A percentile compares a stretch with the other conserved stretches of the same genome.
Conservation (phyloP, 2,797 vertebrate genomes). For the Ambastaia sidthimunki region DNA sequence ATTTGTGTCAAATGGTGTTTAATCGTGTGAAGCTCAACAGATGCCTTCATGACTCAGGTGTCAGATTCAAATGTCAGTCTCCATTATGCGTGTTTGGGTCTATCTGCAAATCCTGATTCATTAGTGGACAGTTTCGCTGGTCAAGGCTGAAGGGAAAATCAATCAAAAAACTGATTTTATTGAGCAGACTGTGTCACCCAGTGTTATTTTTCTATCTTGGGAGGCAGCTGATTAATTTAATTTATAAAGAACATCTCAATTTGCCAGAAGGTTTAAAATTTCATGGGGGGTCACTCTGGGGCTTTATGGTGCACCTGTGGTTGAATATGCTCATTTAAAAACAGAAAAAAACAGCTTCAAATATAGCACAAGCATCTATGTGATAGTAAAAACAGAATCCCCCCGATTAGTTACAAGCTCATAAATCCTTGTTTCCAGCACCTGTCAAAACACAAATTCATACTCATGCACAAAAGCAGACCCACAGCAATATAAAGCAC, state of each 20-base stretch:
- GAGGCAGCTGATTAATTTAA: slow-evolving; percentile 70
- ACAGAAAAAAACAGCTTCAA: slow-evolving; percentile 51
- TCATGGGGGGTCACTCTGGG: slow-evolving; percentile 10
- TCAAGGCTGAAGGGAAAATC: background rate
- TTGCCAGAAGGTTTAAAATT: slow-evolving; percentile 64
- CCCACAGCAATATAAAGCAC: slow-evolving; percentile 35
- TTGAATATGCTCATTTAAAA: slow-evolving; percentile 10
- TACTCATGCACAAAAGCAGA: slow-evolving; percentile 39
- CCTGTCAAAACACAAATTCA: slow-evolving; percentile 75
- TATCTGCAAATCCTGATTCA: slow-evolving; percentile 8
- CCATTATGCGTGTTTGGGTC: background rate
- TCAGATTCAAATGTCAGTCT: background rate
- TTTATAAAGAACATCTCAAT: slow-evolving; percentile 68
- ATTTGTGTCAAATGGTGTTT: background rate
- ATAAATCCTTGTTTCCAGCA: slow-evolving; percentile 71
- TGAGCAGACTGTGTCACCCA: slow-evolving; percentile 25
- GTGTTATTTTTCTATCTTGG: slow-evolving; percentile 3
- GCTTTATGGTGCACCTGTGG: slow-evolving; percentile 2
- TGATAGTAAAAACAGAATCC: slow-evolving; percentile 61
- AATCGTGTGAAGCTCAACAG: no score
- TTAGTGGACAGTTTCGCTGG: background rate
- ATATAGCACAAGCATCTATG: slow-evolving; percentile 67
- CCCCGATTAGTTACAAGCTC: slow-evolving; percentile 71
- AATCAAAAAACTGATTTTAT: slow-evolving; percentile 24
- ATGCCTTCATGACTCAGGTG: background rate